Evolutionary conservation across 2,113 vertebrate species (phyloP).

Genomic region (Brachyhypopomus gauderio): DNA sequence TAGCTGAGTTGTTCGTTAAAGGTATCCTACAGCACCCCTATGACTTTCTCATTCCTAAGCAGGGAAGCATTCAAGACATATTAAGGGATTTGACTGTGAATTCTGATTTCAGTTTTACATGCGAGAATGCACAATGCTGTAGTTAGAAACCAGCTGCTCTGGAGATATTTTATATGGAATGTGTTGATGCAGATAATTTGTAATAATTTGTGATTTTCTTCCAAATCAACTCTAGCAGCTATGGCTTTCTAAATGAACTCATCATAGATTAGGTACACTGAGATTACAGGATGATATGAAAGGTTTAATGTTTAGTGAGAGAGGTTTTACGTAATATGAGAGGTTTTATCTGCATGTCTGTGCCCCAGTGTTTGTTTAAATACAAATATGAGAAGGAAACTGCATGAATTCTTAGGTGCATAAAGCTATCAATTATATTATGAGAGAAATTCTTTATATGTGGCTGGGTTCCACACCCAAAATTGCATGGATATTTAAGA

Average conservation of each 20-base stretch:
- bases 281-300: no score
- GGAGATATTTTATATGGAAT: background rate
- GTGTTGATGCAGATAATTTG: background rate
- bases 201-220: background rate
- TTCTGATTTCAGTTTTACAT: background rate
- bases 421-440: background rate
- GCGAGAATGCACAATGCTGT: background rate
- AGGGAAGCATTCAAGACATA: no score
- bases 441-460: background rate
- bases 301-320: no score
- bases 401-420: background rate
- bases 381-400: background rate
- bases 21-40: no score
- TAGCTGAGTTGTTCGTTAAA: no score
- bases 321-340: no score
- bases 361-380: background rate
- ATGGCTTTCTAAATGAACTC: no score
- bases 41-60: no score
- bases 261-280: no score
- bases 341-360: no score
- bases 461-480: slow-evolving; percentile 1
- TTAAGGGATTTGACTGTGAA: background rate
- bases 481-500: no score
- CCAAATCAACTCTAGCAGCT: no score
- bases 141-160: background rate